Percentiles rank a stretch among this genome's conserved stretches.
These are phyloP conservation scores for Drosophila sulfurigaster DNA, from an alignment of 1,140 invertebrate species.

Conservation along the genomic window DNA sequence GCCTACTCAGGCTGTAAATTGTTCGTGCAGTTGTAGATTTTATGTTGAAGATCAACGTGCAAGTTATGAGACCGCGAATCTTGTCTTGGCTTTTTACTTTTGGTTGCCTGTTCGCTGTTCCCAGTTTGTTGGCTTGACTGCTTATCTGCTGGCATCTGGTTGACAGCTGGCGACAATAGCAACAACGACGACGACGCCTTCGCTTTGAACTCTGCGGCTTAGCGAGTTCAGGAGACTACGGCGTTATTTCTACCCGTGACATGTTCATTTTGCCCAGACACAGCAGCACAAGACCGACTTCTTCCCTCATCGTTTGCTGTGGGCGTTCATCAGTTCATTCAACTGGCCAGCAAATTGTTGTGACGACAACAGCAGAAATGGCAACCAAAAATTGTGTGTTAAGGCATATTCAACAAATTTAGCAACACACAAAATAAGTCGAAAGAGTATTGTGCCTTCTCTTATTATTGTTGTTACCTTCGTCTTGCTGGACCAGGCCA, in stretches of 20 bases:
- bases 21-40: slow-evolving; percentile 50
- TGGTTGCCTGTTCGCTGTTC: slow-evolving; percentile 1
- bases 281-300: slow-evolving; percentile 12
- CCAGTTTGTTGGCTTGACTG: slow-evolving; percentile 18
- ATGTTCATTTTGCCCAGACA: slow-evolving; percentile 37
- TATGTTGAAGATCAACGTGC: slow-evolving; percentile 51
- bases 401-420: slow-evolving; percentile 1
- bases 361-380: slow-evolving; percentile 12
- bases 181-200: slow-evolving; percentile 35
- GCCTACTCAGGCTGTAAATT: not conserved
- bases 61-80: slow-evolving; percentile 60
- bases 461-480: slow-evolving; percentile 29
- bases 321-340: slow-evolving; percentile 45
- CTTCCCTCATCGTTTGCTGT: slow-evolving; percentile 7
- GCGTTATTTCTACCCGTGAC: slow-evolving; percentile 30
- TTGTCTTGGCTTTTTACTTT: slow-evolving; percentile 3
- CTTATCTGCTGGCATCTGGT: slow-evolving; percentile 73
- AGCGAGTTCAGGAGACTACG: slow-evolving; percentile 27
- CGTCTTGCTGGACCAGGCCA: slow-evolving; percentile 27
- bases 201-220: slow-evolving; percentile 72
- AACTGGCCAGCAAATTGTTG: slow-evolving; percentile 21
- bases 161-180: slow-evolving; percentile 60
- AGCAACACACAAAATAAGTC: not conserved
- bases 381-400: slow-evolving; percentile 22
- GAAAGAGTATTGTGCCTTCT: slow-evolving; percentile 8